Evolutionary conservation across 2,888 invertebrate species (phyloP).

Genomic region (Peribatodes rhomboidaria): DNA sequence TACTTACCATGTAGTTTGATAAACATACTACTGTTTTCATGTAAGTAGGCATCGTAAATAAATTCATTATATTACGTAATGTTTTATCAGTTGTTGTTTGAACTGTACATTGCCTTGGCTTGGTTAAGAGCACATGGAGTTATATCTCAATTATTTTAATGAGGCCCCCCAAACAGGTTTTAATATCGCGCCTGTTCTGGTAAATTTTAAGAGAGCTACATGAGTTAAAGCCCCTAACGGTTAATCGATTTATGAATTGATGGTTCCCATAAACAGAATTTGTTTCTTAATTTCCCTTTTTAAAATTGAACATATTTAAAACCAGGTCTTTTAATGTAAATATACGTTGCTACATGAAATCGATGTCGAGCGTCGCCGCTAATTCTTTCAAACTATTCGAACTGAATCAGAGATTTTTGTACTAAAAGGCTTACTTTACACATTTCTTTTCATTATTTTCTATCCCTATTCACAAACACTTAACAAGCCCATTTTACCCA

Average conservation of each 20-base stretch:
- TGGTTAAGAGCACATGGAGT: neutral
- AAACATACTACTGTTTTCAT: constrained; percentile 24
- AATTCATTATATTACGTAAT: neutral
- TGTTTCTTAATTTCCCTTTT: too few species aligned
- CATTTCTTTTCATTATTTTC: neutral
- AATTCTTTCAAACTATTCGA: neutral
- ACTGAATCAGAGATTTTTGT: neutral
- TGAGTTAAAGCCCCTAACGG: too few species aligned
- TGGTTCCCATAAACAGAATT: too few species aligned
- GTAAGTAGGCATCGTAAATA: constrained; percentile 12
- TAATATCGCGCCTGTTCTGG: neutral
- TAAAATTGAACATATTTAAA: too few species aligned
- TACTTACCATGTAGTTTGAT: constrained; percentile 53
- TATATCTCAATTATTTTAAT: neutral
- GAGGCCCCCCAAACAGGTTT: neutral
- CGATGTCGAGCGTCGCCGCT: neutral
- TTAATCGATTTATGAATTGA: too few species aligned
- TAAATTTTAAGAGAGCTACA: neutral
- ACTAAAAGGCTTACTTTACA: constrained; percentile 6
- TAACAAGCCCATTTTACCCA: neutral
- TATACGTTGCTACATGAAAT: too few species aligned
- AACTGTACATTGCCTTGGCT: neutral
- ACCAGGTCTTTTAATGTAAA: too few species aligned
- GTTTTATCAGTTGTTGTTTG: constrained; percentile 1
- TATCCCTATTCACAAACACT: neutral